These are phyloP conservation scores for Sphenopsis melanotis DNA, from an alignment of 2,797 vertebrate species.

Conservation along the genomic window DNA sequence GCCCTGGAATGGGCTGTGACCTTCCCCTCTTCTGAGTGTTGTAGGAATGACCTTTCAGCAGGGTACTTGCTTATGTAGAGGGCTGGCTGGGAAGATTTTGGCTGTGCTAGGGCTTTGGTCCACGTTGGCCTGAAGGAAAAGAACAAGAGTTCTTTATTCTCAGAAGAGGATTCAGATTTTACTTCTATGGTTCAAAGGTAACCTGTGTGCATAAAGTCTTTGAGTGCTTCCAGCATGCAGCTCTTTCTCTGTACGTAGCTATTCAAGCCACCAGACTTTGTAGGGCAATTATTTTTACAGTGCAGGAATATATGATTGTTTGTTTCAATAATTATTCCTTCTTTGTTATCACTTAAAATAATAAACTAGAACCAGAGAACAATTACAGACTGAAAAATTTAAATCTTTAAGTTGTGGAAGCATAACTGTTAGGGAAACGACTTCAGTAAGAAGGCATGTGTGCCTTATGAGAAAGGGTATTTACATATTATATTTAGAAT, in stretches of 20 bases:
- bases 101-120: neutral
- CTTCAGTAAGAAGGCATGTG: neutral
- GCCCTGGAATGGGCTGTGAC: slow-evolving; percentile 39
- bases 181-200: neutral
- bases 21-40: slow-evolving; percentile 40
- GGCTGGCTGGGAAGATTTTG: neutral
- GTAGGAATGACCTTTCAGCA: slow-evolving; percentile 65
- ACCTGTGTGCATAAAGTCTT: neutral
- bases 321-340: neutral
- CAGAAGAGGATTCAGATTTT: slow-evolving; percentile 23
- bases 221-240: neutral
- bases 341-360: neutral
- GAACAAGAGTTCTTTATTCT: slow-evolving; percentile 47
- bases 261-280: neutral
- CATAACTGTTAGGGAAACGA: neutral
- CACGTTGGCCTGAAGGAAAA: neutral
- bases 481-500: too few species aligned
- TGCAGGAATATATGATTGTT: neutral
- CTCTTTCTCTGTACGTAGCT: neutral
- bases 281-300: neutral
- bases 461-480: neutral
- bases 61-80: slow-evolving; percentile 5
- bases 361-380: neutral
- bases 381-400: neutral
- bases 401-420: neutral